These are phyloP conservation scores for Phalacrocorax pelagicus DNA, from an alignment of 2,113 vertebrate species.

Conservation along the genomic window DNA sequence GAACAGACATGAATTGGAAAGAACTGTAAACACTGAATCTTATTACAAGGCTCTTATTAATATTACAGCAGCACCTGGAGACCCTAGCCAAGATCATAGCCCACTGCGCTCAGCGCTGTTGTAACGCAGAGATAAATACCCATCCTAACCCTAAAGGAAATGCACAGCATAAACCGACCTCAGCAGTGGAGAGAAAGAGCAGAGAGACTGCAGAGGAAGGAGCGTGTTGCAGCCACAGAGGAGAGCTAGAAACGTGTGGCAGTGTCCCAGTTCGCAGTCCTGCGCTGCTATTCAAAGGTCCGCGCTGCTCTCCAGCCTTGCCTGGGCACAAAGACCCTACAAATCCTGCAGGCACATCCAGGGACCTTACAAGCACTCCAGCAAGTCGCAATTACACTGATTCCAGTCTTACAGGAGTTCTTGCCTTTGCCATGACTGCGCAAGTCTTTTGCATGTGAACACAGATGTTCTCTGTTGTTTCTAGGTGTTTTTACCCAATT, in stretches of 20 bases:
- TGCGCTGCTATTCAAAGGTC: neutral
- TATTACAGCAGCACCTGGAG: neutral
- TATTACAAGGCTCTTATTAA: neutral
- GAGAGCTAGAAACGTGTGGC: accelerated
- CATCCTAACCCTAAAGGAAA: neutral
- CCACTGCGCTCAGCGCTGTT: neutral
- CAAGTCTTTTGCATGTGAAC: accelerated
- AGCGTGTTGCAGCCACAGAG: neutral
- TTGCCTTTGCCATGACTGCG: neutral
- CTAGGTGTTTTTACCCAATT: neutral
- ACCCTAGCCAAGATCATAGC: neutral
- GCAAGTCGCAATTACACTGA: neutral
- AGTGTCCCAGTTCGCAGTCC: neutral
- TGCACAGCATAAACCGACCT: neutral
- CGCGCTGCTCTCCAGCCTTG: neutral
- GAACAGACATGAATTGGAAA: neutral
- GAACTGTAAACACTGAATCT: neutral
- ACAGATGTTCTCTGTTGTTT: neutral
- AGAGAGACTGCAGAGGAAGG: neutral
- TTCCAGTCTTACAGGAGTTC: neutral
- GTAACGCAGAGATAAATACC: neutral
- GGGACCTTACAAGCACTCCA: neutral
- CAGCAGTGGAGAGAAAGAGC: neutral
- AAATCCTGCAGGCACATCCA: neutral
- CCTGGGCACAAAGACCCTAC: accelerated